Base-by-base conservation (phyloP, 2,113 vertebrate genomes). In the Semicossyphus pulcher region DNA sequence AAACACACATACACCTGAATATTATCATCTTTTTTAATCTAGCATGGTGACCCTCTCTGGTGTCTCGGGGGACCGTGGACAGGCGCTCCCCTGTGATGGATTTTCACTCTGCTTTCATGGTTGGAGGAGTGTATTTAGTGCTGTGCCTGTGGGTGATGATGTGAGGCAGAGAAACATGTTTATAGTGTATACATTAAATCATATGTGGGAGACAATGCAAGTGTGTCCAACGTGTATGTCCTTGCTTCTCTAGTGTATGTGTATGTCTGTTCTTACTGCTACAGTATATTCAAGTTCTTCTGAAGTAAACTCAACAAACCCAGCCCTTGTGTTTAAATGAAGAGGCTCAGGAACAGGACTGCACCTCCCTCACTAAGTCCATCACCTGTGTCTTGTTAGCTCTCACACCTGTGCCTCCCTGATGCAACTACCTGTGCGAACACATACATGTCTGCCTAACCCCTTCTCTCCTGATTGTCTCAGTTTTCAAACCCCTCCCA, bases 61-160 rank as follows among this genome's bases (percentile, higher is more conserved):
- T 29, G 32, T 77, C 76, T 65, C 67, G 8, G 45, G 62, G 49
- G 70, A 65, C 49, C 0, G 53, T 37, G 47, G 44, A 80, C 77
- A 65, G 47, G 53, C 28, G 21, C 37, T 66, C 44, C 31, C 25
- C 61, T 36, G 68, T 80, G 69, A 74, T 78, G 48, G 59, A 81
- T 78, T 64, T 48, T 28, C 58, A 15, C 21, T 64, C 68, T 36
- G 47, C 47, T 44, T 10, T 45, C 66, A 77, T 62, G 51, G 31
- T 48, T 1, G 34, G n/a, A 34, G 2, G 25, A 62, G 21, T 62
- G 54, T 53, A 16, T n/a, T 37, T 44, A 45, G 37, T 49, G 5
- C 18, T 20, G 18, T 44, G 26, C 26, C 34, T 42, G 16, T 49
- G 34, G 29, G 63, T 45, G 31, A 56, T 68, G 44, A 21, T 21